Conservation (phyloP, 2,113 vertebrate genomes). For the Stigmatopora argus region DNA sequence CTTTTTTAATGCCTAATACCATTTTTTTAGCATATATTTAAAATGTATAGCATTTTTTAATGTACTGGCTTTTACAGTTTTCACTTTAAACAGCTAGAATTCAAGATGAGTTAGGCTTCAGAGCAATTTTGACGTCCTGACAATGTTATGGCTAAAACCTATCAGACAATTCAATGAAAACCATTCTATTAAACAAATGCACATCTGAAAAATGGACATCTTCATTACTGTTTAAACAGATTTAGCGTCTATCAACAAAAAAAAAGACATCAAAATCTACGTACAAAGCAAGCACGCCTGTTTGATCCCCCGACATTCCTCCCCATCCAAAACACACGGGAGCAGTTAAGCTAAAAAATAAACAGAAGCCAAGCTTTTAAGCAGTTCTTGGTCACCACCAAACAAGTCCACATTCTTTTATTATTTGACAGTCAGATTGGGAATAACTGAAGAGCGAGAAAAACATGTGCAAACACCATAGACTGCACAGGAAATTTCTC, state of each 20-base stretch:
- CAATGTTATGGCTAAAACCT: too few species aligned
- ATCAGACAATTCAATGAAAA: too few species aligned
- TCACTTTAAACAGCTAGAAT: too few species aligned
- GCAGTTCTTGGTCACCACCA: conserved; percentile 31
- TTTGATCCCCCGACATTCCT: conserved; percentile 45
- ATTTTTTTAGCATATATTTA: neutral
- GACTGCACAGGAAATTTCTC: conserved; percentile 48
- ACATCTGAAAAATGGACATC: too few species aligned
- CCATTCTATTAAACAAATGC: too few species aligned
- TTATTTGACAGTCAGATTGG: conserved; percentile 21
- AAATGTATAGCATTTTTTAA: too few species aligned
- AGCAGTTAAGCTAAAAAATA: conserved; percentile 35
- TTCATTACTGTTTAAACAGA: too few species aligned
- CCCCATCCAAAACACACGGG: conserved; percentile 37
- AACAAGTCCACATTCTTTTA: conserved; percentile 14
- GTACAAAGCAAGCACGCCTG: conserved; percentile 10
- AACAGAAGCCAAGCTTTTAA: conserved; percentile 44
- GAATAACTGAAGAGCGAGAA: conserved; percentile 4
- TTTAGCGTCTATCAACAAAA: too few species aligned
- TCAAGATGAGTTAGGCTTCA: too few species aligned
- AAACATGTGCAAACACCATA: conserved; percentile 16
- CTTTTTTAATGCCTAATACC: neutral
- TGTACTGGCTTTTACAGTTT: too few species aligned
- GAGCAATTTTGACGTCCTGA: too few species aligned
- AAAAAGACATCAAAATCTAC: too few species aligned